phyloP scores from a whole-genome alignment of 2,113 vertebrate genomes.

The Sorex fumeus region DNA sequence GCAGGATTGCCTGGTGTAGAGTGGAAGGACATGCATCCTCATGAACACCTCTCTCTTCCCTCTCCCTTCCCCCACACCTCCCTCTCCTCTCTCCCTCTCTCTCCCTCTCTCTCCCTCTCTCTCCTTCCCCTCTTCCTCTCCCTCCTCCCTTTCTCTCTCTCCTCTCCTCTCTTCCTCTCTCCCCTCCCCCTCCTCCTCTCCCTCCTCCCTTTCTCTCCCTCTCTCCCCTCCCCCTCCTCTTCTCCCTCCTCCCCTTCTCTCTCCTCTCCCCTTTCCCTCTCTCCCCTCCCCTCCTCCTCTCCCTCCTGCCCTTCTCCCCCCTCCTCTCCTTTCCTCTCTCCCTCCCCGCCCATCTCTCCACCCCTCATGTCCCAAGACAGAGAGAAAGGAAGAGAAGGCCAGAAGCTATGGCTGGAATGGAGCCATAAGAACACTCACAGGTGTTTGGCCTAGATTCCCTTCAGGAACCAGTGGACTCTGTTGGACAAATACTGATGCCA shows the following conservation, averaged over 20 bases:
- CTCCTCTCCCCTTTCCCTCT: no score
- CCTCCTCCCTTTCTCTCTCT: no score
- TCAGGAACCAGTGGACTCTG: neutral
- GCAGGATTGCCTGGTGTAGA: no score
- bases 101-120: neutral
- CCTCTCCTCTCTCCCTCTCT: neutral
- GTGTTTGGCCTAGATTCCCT: neutral
- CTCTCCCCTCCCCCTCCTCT: neutral
- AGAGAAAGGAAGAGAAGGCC: accelerated
- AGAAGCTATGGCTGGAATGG: accelerated
- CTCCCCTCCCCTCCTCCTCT: no score
- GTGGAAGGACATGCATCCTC: no score
- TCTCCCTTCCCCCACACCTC: no score
- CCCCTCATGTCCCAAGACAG: no score
- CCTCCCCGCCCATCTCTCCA: no score
- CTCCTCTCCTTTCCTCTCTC: neutral
- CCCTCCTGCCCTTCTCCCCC: neutral
- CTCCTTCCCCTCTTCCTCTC: neutral
- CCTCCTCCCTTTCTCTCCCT: neutral
- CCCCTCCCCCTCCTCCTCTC: no score
- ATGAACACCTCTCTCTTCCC: no score
- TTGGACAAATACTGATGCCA: neutral
- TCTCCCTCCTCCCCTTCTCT: no score
- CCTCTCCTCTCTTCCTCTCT: no score
- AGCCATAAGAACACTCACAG: neutral